Evolutionary conservation across 2,888 invertebrate species (phyloP).

Genomic region (Parapristionchus giblindavisi): DNA sequence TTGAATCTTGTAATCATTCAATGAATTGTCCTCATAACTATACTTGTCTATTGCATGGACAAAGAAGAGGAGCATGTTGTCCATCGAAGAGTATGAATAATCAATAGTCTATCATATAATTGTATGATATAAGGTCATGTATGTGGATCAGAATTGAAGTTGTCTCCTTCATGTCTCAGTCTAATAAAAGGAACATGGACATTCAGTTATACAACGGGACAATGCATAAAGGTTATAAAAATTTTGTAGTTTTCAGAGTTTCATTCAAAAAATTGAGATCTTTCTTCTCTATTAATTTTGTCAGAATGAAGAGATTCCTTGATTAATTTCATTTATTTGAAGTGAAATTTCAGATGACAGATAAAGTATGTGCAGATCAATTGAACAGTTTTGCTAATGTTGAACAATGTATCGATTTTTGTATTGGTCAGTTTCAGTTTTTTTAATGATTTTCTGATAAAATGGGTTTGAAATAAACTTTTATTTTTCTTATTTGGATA

Average conservation of each 20-base stretch:
- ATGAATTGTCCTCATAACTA: conserved; percentile 26
- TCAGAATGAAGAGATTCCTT: not conserved
- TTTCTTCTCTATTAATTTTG: not conserved
- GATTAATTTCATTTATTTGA: not conserved
- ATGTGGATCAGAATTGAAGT: conserved; percentile 11
- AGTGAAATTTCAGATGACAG: conserved; percentile 2
- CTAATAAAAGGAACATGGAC: conserved; percentile 3
- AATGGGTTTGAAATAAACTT: not conserved
- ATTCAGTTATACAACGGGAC: not conserved
- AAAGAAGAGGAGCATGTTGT: conserved; percentile 32
- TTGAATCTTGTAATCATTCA: not conserved
- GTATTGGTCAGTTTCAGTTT: conserved; percentile 46
- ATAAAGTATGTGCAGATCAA: conserved; percentile 50
- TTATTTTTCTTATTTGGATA: not conserved
- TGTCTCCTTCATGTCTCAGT: not conserved
- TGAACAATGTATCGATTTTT: conserved; percentile 60
- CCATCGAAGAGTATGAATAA: conserved; percentile 17
- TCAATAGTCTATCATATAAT: not conserved
- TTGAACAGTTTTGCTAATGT: conserved; percentile 59
- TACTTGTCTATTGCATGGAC: conserved; percentile 26
- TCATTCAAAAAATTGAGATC: not conserved
- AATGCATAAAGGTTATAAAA: conserved; percentile 5
- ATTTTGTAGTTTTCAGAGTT: not conserved
- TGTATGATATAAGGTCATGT: conserved; percentile 5
- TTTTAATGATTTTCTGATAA: conserved; percentile 14